Evolutionary conservation across 2,797 vertebrate species (phyloP).

Genomic region (Parauchenoglanis ngamensis): DNA sequence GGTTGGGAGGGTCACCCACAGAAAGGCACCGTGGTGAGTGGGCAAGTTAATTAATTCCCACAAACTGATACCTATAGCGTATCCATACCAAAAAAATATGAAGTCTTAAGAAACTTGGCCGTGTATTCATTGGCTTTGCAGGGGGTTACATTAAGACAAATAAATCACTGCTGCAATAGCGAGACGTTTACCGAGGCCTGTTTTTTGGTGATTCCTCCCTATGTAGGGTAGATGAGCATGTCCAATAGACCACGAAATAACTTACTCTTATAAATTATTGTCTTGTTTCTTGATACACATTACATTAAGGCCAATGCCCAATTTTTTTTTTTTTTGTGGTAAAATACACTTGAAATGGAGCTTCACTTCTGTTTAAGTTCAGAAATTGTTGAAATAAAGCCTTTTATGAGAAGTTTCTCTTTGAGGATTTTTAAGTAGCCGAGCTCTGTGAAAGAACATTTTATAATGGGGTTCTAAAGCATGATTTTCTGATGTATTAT

Average conservation of each 20-base stretch:
- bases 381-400: conserved; percentile 45
- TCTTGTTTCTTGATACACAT: neutral
- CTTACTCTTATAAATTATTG: neutral
- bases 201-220: neutral
- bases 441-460: neutral
- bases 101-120: neutral
- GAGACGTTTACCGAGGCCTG: neutral
- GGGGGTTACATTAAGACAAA: neutral
- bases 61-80: neutral
- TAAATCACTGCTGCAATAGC: neutral
- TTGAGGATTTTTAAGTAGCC: neutral
- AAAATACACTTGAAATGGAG: neutral
- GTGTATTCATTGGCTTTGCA: neutral
- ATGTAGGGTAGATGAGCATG: neutral
- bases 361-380: neutral
- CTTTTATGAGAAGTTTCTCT: conserved; percentile 24
- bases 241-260: neutral
- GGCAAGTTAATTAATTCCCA: neutral
- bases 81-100: neutral
- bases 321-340: conserved; percentile 59
- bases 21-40: neutral
- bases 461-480: neutral
- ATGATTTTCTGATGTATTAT: neutral
- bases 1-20: neutral
- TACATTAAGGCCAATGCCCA: neutral